Conservation (phyloP, 2,888 invertebrate species). For the Lasioglossum malachurum region DNA sequence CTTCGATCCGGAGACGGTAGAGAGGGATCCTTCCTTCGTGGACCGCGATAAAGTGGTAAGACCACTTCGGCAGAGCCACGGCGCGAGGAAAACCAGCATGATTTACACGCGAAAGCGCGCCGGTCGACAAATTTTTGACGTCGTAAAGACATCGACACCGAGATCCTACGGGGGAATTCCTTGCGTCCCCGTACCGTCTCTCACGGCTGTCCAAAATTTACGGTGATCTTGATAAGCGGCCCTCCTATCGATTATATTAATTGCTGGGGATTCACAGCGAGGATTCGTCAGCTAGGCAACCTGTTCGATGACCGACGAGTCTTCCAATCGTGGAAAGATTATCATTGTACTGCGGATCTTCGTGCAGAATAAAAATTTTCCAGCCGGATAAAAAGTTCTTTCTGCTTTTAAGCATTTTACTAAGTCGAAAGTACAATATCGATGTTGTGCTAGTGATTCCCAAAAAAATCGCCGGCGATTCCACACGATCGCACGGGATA, state of each 20-base stretch:
- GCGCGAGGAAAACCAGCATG: conserved; percentile 27
- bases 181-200: not conserved
- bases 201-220: not conserved
- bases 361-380: too few relatives aligned
- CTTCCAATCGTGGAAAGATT: not conserved
- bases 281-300: not conserved
- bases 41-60: conserved; percentile 70
- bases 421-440: too few relatives aligned
- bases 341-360: not conserved
- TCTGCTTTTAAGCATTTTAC: too few relatives aligned
- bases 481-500: not conserved
- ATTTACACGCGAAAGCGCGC: conserved; percentile 45
- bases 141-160: conserved; percentile 22
- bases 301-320: not conserved
- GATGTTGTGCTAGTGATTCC: too few relatives aligned
- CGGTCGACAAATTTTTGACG: conserved; percentile 45
- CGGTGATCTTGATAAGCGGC: conserved; percentile 11
- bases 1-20: conserved; percentile 14
- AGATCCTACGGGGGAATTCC: not conserved
- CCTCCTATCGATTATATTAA: conserved; percentile 1
- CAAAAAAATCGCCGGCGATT: not conserved
- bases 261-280: not conserved
- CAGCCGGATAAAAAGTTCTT: too few relatives aligned
- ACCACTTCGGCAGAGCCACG: conserved; percentile 43
- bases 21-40: conserved; percentile 27